phyloP scores from a whole-genome alignment of 2,797 vertebrate genomes.

The Myripristis jacobus region DNA sequence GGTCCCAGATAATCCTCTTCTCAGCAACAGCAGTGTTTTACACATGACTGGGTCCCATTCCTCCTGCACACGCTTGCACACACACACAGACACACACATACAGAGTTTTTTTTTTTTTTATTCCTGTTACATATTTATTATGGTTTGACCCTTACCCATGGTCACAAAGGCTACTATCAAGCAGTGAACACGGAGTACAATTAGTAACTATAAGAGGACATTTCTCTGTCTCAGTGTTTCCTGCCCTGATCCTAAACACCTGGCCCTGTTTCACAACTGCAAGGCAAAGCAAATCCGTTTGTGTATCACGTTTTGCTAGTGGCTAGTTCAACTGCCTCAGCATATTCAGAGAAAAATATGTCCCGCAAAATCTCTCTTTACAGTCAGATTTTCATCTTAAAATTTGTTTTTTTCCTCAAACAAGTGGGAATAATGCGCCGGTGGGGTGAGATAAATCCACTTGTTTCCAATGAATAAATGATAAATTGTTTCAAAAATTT shows the following conservation, averaged over 20 bases:
- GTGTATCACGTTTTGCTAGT: background rate
- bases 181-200: constrained; percentile 38
- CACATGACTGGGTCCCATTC: constrained; percentile 67
- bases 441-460: too few species aligned
- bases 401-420: too few species aligned
- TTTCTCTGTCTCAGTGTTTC: background rate
- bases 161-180: constrained; percentile 38
- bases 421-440: too few species aligned
- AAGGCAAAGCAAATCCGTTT: too few species aligned
- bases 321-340: too few species aligned
- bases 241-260: background rate
- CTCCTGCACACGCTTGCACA: constrained; percentile 11
- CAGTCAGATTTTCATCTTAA: too few species aligned
- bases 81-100: constrained; percentile 21
- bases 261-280: background rate
- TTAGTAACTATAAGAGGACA: constrained; percentile 56
- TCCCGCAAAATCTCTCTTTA: too few species aligned
- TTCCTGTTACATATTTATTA: constrained; percentile 65
- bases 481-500: too few species aligned
- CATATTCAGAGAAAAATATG: background rate
- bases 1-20: constrained; percentile 71
- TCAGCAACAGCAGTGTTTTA: constrained; percentile 59
- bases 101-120: background rate
- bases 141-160: constrained; percentile 64
- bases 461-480: too few species aligned